Evolutionary conservation across 2,888 invertebrate genomes (phyloP).

Genomic region (Nowickia ferox): DNA sequence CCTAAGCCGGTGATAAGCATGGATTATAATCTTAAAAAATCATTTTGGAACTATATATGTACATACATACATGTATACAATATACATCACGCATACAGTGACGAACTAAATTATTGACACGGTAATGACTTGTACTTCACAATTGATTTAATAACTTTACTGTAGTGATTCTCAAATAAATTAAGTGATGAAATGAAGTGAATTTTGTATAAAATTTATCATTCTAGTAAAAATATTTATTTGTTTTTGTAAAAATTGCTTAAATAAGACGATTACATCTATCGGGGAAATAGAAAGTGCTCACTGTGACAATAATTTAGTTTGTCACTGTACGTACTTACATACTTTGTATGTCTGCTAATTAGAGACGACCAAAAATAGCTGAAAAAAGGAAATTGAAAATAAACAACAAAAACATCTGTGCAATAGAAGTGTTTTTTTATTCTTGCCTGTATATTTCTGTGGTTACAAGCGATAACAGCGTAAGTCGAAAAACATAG

Average conservation of each 20-base stretch:
- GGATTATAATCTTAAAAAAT: not conserved
- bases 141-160: no score
- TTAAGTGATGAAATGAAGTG: not conserved
- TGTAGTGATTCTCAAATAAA: not conserved
- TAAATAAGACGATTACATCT: no score
- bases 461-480: not conserved
- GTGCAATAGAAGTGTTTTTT: conserved; percentile 4
- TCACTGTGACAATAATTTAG: no score
- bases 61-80: no score
- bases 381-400: conserved; percentile 1
- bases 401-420: conserved; percentile 53
- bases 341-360: conserved; percentile 13
- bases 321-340: not conserved
- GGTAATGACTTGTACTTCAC: no score
- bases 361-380: conserved; percentile 32
- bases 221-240: no score
- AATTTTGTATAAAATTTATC: not conserved
- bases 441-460: not conserved
- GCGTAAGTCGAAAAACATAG: no score
- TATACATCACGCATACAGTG: no score
- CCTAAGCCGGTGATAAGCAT: conserved; percentile 28
- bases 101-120: no score
- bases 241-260: no score
- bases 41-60: no score
- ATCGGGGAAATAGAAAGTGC: no score